Conservation (phyloP, 2,113 vertebrate genomes). For the Prolemur simus region DNA sequence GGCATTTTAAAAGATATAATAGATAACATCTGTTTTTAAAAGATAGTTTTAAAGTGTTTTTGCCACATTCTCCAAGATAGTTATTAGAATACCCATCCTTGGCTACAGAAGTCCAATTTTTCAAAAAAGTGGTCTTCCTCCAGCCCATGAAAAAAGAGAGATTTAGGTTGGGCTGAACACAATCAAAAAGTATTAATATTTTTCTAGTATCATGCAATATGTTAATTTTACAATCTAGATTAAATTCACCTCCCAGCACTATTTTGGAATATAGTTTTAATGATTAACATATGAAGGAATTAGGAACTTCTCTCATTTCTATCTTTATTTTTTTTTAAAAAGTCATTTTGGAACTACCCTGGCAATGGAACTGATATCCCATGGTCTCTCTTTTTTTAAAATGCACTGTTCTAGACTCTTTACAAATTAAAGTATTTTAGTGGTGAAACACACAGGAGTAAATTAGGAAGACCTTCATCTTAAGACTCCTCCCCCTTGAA, state of each 20-base stretch:
- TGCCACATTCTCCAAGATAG: neutral
- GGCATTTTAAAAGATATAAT: constrained; percentile 49
- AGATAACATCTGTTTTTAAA: constrained; percentile 62
- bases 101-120: neutral
- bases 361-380: neutral
- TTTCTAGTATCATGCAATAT: neutral
- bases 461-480: constrained; percentile 34
- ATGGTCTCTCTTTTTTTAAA: neutral
- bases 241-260: neutral
- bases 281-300: neutral
- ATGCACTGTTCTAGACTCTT: neutral
- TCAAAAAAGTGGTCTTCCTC: neutral
- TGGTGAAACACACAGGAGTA: constrained; percentile 2
- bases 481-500: neutral
- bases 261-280: constrained; percentile 27
- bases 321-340: constrained; percentile 1
- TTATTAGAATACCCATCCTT: neutral
- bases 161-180: neutral
- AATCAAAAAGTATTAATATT: neutral
- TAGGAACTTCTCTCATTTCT: constrained; percentile 24
- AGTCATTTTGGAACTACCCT: constrained; percentile 13
- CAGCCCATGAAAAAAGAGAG: neutral
- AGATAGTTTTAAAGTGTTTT: constrained; percentile 43
- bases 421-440: neutral
- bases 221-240: neutral